A percentile compares a stretch with the other conserved stretches of the same genome.
phyloP scores from a whole-genome alignment of 2,113 vertebrate genomes.

The Corythaeola cristata region DNA sequence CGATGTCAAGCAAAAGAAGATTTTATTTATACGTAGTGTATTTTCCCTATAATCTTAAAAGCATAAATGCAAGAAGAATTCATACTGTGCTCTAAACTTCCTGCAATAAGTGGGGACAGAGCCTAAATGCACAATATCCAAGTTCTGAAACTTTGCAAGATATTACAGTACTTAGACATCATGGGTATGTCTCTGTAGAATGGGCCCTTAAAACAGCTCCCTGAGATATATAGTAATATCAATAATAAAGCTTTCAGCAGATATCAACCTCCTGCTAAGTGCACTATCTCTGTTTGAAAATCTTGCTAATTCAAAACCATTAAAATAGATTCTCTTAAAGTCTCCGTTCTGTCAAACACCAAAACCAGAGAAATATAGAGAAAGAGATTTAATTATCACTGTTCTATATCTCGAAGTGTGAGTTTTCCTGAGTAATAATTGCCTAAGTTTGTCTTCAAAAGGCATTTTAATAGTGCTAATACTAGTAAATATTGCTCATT shows the following conservation, averaged over 20 bases:
- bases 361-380: conserved; percentile 73
- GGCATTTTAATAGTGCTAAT: conserved; percentile 81
- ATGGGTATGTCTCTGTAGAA: background rate
- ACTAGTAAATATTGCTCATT: conserved; percentile 85
- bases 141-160: background rate
- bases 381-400: conserved; percentile 80
- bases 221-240: conserved; percentile 60
- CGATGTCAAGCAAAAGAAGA: background rate
- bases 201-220: background rate
- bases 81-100: background rate
- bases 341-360: conserved; percentile 76
- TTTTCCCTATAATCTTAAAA: background rate
- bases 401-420: conserved; percentile 75
- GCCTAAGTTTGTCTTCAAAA: conserved; percentile 82
- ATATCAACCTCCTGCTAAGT: conserved; percentile 73
- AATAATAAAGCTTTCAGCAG: conserved; percentile 57
- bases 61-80: background rate
- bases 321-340: conserved; percentile 80
- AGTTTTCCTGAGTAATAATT: conserved; percentile 78
- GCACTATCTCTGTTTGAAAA: conserved; percentile 72
- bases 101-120: background rate
- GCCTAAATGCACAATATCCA: background rate
- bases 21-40: background rate
- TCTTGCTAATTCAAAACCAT: conserved; percentile 77
- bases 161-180: background rate